A percentile compares a stretch with the other conserved stretches of the same genome.
Evolutionary conservation across 2,888 invertebrate genomes (phyloP).

Genomic region (Vanessa cardui): DNA sequence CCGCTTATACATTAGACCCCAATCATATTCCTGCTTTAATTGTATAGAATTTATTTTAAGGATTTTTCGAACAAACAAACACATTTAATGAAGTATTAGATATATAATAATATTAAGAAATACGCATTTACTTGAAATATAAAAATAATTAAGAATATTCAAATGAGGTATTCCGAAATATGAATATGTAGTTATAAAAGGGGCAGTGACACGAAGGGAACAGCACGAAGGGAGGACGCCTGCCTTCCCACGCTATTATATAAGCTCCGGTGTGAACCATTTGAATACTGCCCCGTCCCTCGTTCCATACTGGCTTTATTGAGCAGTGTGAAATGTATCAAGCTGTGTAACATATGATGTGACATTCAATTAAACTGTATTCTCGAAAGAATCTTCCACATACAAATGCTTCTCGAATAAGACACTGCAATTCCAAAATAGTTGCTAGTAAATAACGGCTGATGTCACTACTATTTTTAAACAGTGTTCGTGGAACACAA

Average conservation of each 20-base stretch:
- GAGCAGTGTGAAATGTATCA: slow-evolving; percentile 1
- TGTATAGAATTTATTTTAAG: too few relatives aligned
- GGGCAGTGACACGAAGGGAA: slow-evolving; percentile 20
- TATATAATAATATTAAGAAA: not conserved
- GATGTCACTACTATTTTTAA: slow-evolving; percentile 6
- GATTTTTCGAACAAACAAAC: too few relatives aligned
- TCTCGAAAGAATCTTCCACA: too few relatives aligned
- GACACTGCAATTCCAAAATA: not conserved
- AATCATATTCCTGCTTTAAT: not conserved
- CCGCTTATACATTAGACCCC: not conserved
- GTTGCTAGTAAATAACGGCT: not conserved
- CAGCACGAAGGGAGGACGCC: slow-evolving; percentile 10
- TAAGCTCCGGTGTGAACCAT: slow-evolving; percentile 13
- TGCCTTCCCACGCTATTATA: slow-evolving; percentile 14
- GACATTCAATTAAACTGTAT: slow-evolving; percentile 1
- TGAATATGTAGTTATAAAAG: slow-evolving; percentile 14
- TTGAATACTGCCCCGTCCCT: slow-evolving; percentile 8
- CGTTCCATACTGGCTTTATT: slow-evolving; percentile 1
- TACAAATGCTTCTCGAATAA: too few relatives aligned
- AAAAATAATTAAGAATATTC: not conserved
- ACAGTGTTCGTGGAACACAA: not conserved
- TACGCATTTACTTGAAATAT: not conserved
- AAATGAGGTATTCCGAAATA: not conserved
- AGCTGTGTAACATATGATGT: not conserved
- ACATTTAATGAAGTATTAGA: not conserved